A percentile compares a stretch with the other conserved stretches of the same genome.
Conservation (phyloP, 2,888 invertebrate species). For the Lasius platythorax region DNA sequence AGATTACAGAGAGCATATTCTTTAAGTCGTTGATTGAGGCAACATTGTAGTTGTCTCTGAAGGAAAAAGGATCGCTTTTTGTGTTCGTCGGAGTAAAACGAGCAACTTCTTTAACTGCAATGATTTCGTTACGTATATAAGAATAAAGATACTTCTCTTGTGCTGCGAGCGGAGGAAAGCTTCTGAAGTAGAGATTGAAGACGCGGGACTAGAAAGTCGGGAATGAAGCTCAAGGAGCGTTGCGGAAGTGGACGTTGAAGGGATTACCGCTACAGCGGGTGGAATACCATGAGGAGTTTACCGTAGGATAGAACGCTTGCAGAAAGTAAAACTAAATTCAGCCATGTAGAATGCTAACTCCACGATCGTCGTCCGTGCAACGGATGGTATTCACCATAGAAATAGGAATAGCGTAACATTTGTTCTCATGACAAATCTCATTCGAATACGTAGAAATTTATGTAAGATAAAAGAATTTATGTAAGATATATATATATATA, state of each 20-base stretch:
- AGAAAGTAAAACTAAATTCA: constrained; percentile 55
- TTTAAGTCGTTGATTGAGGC: not conserved
- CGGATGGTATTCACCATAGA: constrained; percentile 4
- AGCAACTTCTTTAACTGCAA: constrained; percentile 50
- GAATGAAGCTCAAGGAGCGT: constrained; percentile 42
- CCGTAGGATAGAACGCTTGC: constrained; percentile 47
- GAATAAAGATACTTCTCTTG: constrained; percentile 41
- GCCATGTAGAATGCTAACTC: constrained; percentile 45
- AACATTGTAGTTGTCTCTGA: constrained; percentile 10
- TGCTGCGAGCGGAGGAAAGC: constrained; percentile 31
- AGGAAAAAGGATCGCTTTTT: constrained; percentile 3
- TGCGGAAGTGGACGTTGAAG: constrained; percentile 54
- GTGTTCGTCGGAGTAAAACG: constrained; percentile 29
- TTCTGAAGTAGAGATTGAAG: constrained; percentile 63
- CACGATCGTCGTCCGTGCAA: constrained; percentile 22
- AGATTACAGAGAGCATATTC: not conserved
- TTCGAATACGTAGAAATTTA: constrained; percentile 18
- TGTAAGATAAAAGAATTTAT: not conserved
- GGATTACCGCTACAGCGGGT: constrained; percentile 46
- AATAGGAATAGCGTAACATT: constrained; percentile 27
- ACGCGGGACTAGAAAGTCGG: constrained; percentile 52
- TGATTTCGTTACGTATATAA: constrained; percentile 51
- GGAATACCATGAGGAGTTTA: constrained; percentile 52
- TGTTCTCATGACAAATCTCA: constrained; percentile 39
- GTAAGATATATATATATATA: not conserved